phyloP scores from a whole-genome alignment of 2,888 invertebrate genomes.

The Brenthis hecate region DNA sequence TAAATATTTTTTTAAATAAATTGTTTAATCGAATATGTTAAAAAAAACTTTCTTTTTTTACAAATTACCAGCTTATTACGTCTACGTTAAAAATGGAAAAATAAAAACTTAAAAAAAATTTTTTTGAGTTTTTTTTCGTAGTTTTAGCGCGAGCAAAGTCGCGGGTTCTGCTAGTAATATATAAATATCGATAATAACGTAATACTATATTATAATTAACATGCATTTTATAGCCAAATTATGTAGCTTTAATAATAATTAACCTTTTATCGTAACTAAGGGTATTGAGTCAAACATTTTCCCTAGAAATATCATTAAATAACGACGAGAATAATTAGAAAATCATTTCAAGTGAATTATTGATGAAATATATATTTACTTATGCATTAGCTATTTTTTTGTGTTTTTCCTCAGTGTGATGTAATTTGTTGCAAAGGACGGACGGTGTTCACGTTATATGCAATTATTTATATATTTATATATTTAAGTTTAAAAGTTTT shows the following conservation, averaged over 20 bases:
- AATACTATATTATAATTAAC: too few relatives aligned
- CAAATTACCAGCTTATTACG: too few relatives aligned
- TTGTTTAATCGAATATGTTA: too few relatives aligned
- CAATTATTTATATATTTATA: not conserved
- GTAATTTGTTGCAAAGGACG: not conserved
- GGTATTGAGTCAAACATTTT: not conserved
- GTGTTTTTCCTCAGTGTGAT: not conserved
- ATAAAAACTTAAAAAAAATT: too few relatives aligned
- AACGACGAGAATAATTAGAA: constrained; percentile 14
- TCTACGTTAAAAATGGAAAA: too few relatives aligned
- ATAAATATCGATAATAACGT: too few relatives aligned
- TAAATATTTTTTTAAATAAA: too few relatives aligned
- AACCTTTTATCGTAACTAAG: not conserved
- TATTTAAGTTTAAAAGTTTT: not conserved
- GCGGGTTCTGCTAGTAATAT: too few relatives aligned
- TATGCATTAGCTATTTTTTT: not conserved
- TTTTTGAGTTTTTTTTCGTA: too few relatives aligned
- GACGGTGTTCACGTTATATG: not conserved
- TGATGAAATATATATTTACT: not conserved
- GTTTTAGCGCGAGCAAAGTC: too few relatives aligned
- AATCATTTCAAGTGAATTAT: constrained; percentile 14
- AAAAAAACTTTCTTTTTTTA: too few relatives aligned
- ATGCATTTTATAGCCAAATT: not conserved
- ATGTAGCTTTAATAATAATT: not conserved
- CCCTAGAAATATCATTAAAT: constrained; percentile 3